Evolutionary conservation across 2,113 vertebrate species (phyloP).

Genomic region (Plotosus lineatus): DNA sequence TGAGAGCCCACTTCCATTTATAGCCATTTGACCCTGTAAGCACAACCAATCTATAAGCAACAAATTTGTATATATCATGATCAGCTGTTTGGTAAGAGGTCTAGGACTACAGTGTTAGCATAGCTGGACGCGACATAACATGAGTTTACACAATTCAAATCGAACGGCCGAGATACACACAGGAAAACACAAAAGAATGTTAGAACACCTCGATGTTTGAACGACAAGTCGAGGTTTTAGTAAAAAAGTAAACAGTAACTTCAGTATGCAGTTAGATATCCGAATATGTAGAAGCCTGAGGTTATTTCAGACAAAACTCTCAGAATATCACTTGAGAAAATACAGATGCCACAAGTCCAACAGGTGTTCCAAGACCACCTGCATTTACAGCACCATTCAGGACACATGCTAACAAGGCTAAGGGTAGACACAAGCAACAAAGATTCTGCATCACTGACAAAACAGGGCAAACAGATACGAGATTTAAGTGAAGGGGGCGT

Average conservation of each 20-base stretch:
- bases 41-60: slow-evolving; percentile 55
- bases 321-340: neutral
- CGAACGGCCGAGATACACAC: neutral
- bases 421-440: slow-evolving; percentile 6
- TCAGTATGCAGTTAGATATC: neutral
- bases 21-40: slow-evolving; percentile 84
- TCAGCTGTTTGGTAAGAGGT: slow-evolving; percentile 4
- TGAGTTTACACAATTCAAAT: neutral
- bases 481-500: slow-evolving; percentile 42
- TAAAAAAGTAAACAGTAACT: neutral
- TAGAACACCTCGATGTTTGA: neutral
- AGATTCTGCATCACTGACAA: slow-evolving; percentile 11
- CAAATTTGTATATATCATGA: neutral
- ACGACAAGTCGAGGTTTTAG: neutral
- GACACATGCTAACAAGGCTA: slow-evolving; percentile 8
- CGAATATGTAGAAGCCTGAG: neutral
- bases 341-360: neutral
- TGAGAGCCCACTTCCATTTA: slow-evolving; percentile 86
- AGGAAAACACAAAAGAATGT: neutral
- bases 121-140: neutral
- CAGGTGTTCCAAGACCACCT: neutral
- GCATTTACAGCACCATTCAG: neutral
- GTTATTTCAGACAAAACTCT: neutral
- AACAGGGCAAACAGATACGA: slow-evolving; percentile 32
- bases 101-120: slow-evolving; percentile 30